Evolutionary conservation across 2,797 vertebrate genomes (phyloP), one percentile per base, ranked within the genome.

Genomic region (Gymnopithys bicolor): DNA sequence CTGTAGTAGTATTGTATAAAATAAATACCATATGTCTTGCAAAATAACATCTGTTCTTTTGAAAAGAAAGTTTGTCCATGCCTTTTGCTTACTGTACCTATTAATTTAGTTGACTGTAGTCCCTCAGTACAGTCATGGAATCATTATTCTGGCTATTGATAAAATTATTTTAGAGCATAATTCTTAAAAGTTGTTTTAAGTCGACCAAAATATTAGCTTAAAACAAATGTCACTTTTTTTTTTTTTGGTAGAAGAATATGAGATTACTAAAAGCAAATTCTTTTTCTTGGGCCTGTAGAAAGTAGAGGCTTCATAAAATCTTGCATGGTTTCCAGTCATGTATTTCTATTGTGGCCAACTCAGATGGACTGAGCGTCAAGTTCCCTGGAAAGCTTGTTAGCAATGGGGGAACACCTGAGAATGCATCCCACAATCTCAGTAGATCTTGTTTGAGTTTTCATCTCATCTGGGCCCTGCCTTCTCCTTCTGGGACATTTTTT

Each of bases 1-100:
- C 24, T 76, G 58, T 95, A 84, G 67, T 94, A 95, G 55, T 93
- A 76, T 59, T 73, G 15, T 70, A 56, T 94, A 94, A 96, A 94
- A 93, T 94, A 94, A 94, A 88, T 88, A 73, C 51, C 59, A 69
- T 84, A 75, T 84, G 74, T 78, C 51, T 94, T 95, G 51, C 11
- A 67, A 94, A 76, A 73, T 89, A 70, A 69, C 24, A 88, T 84
- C 88, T 78, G 33, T 82, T 93, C 21, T 82, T 24, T 69, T 73
- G 41, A 86, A 81, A 85, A 88, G 18, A 68, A 63, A 59, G 32
- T 83, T 89, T 63, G 16, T 86, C 16, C 46, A 30, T 86, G 81
- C 35, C 32, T 93, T 68, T 91, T 94, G 32, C 59, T 74, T 87
- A 70, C 30, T 52, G 32, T 89, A 80, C 52, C 59, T 82, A 15